Evolutionary conservation across 2,888 invertebrate genomes (phyloP).

Genomic region (Pristionchus exspectatus): DNA sequence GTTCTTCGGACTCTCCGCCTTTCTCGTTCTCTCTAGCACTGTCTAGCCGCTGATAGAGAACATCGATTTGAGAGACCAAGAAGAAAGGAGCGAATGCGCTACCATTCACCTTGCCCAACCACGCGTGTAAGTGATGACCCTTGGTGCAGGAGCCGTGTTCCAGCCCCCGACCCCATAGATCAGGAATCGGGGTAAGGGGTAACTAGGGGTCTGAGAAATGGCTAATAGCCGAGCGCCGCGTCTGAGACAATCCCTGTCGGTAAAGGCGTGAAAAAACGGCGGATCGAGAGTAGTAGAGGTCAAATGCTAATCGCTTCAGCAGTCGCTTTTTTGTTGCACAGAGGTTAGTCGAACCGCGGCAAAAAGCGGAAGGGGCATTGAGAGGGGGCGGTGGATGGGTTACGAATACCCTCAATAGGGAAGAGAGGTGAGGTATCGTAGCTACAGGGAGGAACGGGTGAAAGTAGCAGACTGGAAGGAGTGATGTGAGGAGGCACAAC

Average conservation of each 20-base stretch:
- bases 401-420: constrained; percentile 6
- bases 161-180: constrained; percentile 30
- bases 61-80: neutral
- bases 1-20: no score
- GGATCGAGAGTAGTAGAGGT: neutral
- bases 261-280: neutral
- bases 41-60: no score
- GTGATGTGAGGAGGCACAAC: neutral
- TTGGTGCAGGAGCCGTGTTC: constrained; percentile 20
- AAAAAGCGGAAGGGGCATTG: neutral
- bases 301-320: constrained; percentile 23
- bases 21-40: no score
- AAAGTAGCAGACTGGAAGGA: constrained; percentile 8
- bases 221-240: neutral
- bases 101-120: neutral
- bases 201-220: neutral
- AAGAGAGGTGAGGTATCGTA: neutral
- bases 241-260: constrained; percentile 4
- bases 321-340: neutral
- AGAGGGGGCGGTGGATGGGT: neutral
- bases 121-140: constrained; percentile 40
- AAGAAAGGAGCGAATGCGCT: neutral
- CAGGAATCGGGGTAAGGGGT: neutral
- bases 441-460: neutral
- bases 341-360: neutral